These are phyloP conservation scores for Selene dorsalis DNA, from an alignment of 2,797 vertebrate species.

Conservation along the genomic window DNA sequence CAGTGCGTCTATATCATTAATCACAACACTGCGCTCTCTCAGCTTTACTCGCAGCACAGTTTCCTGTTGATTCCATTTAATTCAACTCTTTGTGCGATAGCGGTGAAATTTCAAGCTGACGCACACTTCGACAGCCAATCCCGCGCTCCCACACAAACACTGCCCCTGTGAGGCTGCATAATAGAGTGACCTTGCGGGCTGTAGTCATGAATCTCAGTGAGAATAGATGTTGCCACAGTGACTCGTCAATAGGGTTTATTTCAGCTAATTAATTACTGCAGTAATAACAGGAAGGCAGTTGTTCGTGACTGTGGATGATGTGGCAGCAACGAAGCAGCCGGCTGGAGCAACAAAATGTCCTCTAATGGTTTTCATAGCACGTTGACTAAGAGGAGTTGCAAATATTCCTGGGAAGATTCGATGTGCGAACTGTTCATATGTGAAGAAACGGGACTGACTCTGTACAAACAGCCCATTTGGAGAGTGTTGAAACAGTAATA, in stretches of 20 bases:
- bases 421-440: constrained; percentile 37
- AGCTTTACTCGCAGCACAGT: neutral
- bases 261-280: constrained; percentile 45
- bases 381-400: constrained; percentile 2
- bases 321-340: neutral
- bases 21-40: constrained; percentile 21
- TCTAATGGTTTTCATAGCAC: constrained; percentile 19
- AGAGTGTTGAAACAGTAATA: constrained; percentile 25
- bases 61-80: constrained; percentile 46
- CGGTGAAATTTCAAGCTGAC: constrained; percentile 30
- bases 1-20: constrained; percentile 35
- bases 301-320: constrained; percentile 28
- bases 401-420: constrained; percentile 19
- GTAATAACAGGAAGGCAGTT: constrained; percentile 7
- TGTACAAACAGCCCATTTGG: constrained; percentile 22
- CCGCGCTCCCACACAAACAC: constrained; percentile 1
- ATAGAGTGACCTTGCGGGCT: constrained; percentile 58
- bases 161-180: neutral
- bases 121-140: neutral
- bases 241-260: constrained; percentile 47
- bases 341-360: constrained; percentile 35
- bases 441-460: constrained; percentile 28
- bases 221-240: constrained; percentile 26
- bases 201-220: constrained; percentile 29
- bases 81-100: constrained; percentile 36